Conservation (phyloP, 1,140 invertebrate species). For the Saccostrea glomerata region DNA sequence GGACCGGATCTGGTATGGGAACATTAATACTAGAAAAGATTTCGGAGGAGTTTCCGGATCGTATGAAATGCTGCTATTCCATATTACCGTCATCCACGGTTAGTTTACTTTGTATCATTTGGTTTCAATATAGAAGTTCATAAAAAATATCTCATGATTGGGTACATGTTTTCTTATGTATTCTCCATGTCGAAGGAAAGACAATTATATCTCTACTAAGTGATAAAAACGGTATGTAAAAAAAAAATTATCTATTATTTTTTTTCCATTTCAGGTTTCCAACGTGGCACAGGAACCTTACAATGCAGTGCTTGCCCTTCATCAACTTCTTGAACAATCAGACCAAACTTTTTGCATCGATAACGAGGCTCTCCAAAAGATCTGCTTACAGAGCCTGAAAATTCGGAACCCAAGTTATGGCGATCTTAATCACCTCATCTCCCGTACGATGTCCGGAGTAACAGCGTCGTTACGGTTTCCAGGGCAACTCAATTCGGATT, state of each 20-base stretch:
- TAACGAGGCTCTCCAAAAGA: slow-evolving; percentile 85
- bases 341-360: slow-evolving; percentile 90
- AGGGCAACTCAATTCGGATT: slow-evolving; percentile 91
- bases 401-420: slow-evolving; percentile 84
- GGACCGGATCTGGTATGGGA: slow-evolving; percentile 80
- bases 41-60: slow-evolving; percentile 85
- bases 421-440: slow-evolving; percentile 82
- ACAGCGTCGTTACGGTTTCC: slow-evolving; percentile 86
- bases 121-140: too few species aligned
- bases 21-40: slow-evolving; percentile 82
- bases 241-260: too few species aligned
- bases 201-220: too few species aligned
- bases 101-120: slow-evolving; percentile 68
- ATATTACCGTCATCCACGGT: slow-evolving; percentile 94
- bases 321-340: slow-evolving; percentile 86
- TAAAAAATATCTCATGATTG: too few species aligned
- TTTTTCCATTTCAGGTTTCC: slow-evolving; percentile 71
- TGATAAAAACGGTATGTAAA: too few species aligned
- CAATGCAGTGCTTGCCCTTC: slow-evolving; percentile 85
- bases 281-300: slow-evolving; percentile 83
- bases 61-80: slow-evolving; percentile 94
- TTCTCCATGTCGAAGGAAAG: too few species aligned
- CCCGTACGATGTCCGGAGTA: slow-evolving; percentile 85
- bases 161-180: too few species aligned
- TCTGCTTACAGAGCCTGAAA: slow-evolving; percentile 89